Evolutionary conservation across 2,113 vertebrate genomes (phyloP), one percentile per base, ranked within the genome.

Genomic region (Seriola rivoliana): DNA sequence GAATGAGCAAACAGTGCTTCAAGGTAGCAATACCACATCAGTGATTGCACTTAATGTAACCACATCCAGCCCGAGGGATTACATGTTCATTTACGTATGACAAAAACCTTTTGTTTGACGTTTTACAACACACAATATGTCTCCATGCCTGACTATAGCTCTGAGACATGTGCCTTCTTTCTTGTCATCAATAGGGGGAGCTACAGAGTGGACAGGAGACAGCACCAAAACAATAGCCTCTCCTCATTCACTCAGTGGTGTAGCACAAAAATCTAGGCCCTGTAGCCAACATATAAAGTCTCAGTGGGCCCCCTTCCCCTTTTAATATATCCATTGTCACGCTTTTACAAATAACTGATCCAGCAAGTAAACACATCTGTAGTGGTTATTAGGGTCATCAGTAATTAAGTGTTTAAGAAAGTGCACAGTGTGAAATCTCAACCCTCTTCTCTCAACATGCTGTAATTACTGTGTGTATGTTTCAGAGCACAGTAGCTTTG

Each of bases 111-210:
- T 13, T 17, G 44, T 19, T 46, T 17, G 12, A 42, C 2, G 21
- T 4, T 71, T 36, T 7, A 38, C 10, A 82, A 73, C 63, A 34
- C 7, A 42, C 40, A 42, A 42, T 10, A 8, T 8, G 40, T 42
- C 40, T 42, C 46, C 25, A 32, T 9, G 19, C 1, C 0, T 32
- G 2, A 3, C 19, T 29, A 13, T 38, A 3, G 8, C 42, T 19
- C 48, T 34, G 12, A 34, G 32, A 69, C 23, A 40, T 1, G 13
- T 80, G 78, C 55, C 46, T 46, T 74, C 1, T 11, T 1, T 57
- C 0, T 7, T 38, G 44, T 11, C 4, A n/a, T 29, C 90, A 44
- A 36, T 50, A 89, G 90, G 77, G 66, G 88, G 85, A 25, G 88
- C 71, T 77, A 25, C 44, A 84, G 62, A 4, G 46, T 9, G 59